Evolutionary conservation across 2,888 invertebrate genomes (phyloP), one percentile per base, ranked within the genome.

Genomic region (Perdita meconis): DNA sequence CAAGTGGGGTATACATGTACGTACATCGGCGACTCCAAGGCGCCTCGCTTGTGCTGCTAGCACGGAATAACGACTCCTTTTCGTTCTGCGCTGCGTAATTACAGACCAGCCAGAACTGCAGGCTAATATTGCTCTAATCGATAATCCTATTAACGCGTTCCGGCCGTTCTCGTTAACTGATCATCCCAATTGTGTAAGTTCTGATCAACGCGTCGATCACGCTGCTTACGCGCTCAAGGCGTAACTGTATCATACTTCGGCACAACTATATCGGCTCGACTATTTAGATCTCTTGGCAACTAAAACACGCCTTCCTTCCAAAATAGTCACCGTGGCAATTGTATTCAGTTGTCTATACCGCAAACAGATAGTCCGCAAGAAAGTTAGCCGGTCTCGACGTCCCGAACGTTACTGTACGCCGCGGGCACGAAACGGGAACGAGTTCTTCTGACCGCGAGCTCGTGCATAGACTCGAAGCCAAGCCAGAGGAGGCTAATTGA

Each of bases 401-500:
- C 19, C 10, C 1, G 0, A 10, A 10, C 10, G 6, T 1, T 47
- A 2, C 10, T 36, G 53, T 50, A 34, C 13, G 50, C 30, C 30
- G 24, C 53, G 38, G 40, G 12, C 5, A n/a, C 2, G 2, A 22
- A 36, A 57, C 30, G 55, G 34, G 60, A 71, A 24, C 56, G 19
- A 40, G 24, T 12, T 13, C 12, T 30, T 50, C 38, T 42, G 55
- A 22, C 36, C 19, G 42, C 24, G 8, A 13, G n/a, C 13, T 16
- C 8, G 10, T 19, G 8, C n/a, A 34, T 55, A 67, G 55, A 51
- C 36, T 16, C 38, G 34, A 61, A 57, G 59, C 59, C 70, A 67
- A 76, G 72, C 38, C 59, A 47, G 75, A 75, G 79, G 86, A 81
- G 74, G 82, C 85, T 89, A 90, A 90, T 90, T 89, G 88, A 87